phyloP scores from a whole-genome alignment of 1,140 invertebrate genomes.

The Monochamus saltuarius region DNA sequence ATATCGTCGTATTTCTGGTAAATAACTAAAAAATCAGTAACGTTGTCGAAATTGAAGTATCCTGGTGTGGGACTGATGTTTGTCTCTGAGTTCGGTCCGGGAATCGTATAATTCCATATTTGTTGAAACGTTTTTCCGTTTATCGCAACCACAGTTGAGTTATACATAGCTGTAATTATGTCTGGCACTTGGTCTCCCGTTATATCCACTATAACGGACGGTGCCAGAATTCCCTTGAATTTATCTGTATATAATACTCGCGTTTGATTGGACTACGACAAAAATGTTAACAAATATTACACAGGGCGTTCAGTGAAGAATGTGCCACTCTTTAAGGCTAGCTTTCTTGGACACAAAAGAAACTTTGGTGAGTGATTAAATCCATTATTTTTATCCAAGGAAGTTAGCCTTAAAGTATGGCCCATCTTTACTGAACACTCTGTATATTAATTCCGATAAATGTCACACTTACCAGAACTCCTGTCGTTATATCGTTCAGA shows the following conservation, averaged over 20 bases:
- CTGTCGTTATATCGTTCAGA: constrained; percentile 32
- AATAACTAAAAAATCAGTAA: constrained; percentile 83
- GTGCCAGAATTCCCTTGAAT: constrained; percentile 59
- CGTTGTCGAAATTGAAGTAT: constrained; percentile 76
- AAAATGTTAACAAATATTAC: too few species aligned
- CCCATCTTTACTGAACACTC: too few species aligned
- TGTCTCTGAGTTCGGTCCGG: constrained; percentile 59
- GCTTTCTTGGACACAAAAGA: too few species aligned
- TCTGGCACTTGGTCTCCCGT: constrained; percentile 73
- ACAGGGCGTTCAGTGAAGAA: too few species aligned
- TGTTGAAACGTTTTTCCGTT: constrained; percentile 66
- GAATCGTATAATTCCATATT: constrained; percentile 73
- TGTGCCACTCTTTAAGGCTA: too few species aligned
- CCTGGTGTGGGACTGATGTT: constrained; percentile 76
- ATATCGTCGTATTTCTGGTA: constrained; percentile 59
- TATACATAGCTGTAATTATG: constrained; percentile 72
- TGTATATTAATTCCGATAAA: constrained; percentile 5
- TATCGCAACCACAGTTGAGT: constrained; percentile 72
- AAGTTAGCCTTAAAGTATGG: too few species aligned
- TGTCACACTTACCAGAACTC: constrained; percentile 36
- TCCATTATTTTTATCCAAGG: too few species aligned
- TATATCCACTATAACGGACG: constrained; percentile 74
- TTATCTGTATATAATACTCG: constrained; percentile 52
- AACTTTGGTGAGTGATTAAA: too few species aligned
- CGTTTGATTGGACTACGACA: constrained; percentile 26